Evolutionary conservation across 2,888 invertebrate genomes (phyloP), one percentile per base, ranked within the genome.

Genomic region (Bedellia somnulentella): DNA sequence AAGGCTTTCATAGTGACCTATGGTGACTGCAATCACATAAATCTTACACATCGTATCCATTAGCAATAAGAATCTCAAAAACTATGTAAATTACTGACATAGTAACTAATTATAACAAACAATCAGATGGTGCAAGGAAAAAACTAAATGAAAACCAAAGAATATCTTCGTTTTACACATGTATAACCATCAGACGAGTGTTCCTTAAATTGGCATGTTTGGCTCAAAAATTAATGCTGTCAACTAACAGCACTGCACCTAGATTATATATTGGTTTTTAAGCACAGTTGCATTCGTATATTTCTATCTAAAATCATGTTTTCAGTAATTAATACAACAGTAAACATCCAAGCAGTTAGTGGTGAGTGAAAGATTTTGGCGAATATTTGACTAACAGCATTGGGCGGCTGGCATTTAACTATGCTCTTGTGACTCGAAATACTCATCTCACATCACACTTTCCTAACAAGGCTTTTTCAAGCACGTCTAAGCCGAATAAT

Each of bases 191-290:
- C 56, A 57, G 42, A 5, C 18, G 5, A 6, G 18, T 18, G 18
- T 18, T 18, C 18, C 18, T 18, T 12, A 46, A 60, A 53, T 58
- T 59, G 58, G 73, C 73, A 75, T 71, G 73, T 57, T 56, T 40
- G 54, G 47, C 2, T 13, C 44, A 24, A 33, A 40, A n/a, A n/a
- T n/a, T n/a, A n/a, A n/a, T n/a, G n/a, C n/a, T 44, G 66, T 71
- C 61, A 67, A 73, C 70, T 75, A 75, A 75, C 68, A 62, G 63
- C 73, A 75, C 70, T 61, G n/a, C n/a, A n/a, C n/a, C n/a, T n/a
- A n/a, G n/a, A n/a, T n/a, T n/a, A n/a, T n/a, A n/a, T n/a, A n/a
- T n/a, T n/a, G n/a, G n/a, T n/a, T n/a, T n/a, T n/a, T n/a, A n/a
- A n/a, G n/a, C n/a, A n/a, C n/a, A n/a, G 43, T 24, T 47, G 71